Evolutionary conservation across 1,140 invertebrate species (phyloP).

Genomic region (Triops longicaudatus): DNA sequence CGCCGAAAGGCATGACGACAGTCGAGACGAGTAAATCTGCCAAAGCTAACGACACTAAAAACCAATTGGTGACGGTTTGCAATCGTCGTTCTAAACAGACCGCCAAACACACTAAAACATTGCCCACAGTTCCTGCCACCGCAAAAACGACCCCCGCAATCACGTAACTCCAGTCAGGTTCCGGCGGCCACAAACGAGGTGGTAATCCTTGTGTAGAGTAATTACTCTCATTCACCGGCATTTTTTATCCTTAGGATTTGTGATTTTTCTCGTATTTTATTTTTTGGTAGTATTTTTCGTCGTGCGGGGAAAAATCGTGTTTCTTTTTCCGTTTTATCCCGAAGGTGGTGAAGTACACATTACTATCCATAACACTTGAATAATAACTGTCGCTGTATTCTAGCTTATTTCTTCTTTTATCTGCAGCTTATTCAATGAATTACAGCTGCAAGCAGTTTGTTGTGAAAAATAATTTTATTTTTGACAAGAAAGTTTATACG

Average conservation of each 20-base stretch:
- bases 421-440: no score
- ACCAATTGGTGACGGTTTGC: constrained; percentile 91
- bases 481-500: no score
- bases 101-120: constrained; percentile 83
- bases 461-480: no score
- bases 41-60: constrained; percentile 82
- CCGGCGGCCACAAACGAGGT: neutral
- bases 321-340: no score
- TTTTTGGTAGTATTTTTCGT: no score
- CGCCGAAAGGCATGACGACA: constrained; percentile 83
- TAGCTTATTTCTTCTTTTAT: no score
- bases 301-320: no score
- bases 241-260: neutral
- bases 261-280: neutral
- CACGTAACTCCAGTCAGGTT: constrained; percentile 39
- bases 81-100: constrained; percentile 72
- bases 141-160: constrained; percentile 68
- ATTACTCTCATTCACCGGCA: neutral
- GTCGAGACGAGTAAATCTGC: constrained; percentile 85
- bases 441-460: neutral
- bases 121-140: constrained; percentile 76
- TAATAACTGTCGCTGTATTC: no score
- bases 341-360: no score
- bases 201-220: neutral
- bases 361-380: no score